Evolutionary conservation across 2,113 vertebrate genomes (phyloP), one percentile per base, ranked within the genome.

Genomic region (Chaetorhynchus papuensis): DNA sequence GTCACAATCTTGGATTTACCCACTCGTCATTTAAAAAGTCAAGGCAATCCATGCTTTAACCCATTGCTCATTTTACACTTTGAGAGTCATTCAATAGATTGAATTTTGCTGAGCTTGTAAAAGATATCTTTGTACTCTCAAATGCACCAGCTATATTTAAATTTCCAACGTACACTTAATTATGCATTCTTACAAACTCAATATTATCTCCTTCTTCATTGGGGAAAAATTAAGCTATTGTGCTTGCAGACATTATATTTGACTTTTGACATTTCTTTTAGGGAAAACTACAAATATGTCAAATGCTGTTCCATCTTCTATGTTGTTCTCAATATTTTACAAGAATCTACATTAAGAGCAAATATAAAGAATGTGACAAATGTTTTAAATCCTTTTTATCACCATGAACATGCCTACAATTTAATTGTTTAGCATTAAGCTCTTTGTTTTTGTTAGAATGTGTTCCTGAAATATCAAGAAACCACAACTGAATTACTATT

Each of bases 371-470:
- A 35, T 12, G 20, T 78, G 77, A 93, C 60, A 78, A 89, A 93
- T 78, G 63, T 33, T 49, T 90, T 78, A 91, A 83, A 74, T 28
- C 19, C 35, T 87, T 90, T 87, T 59, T 44, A 52, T 65, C 60
- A 75, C 44, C 27, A 87, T 50, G 35, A 60, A 68, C 63, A 60
- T 87, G 69, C 65, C 30, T 80, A 59, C 39, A 69, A 31, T 61
- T 94, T 69, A 26, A 72, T 8, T 89, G 16, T 57, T 94, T 90
- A 77, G 86, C 92, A 89, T 89, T 68, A 83, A 93, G 31, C 37
- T 56, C 66, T 92, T 90, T 93, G 47, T 80, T 96, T 95, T 64
- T 83, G 49, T 89, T 87, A 70, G 59, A 93, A 87, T 52, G 28
- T 90, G 41, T 61, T 83, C n/a, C 47, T 89, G 64, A 91, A 90